Evolutionary conservation across 2,888 invertebrate species (phyloP).

Genomic region (Leptopterna dolabrata): DNA sequence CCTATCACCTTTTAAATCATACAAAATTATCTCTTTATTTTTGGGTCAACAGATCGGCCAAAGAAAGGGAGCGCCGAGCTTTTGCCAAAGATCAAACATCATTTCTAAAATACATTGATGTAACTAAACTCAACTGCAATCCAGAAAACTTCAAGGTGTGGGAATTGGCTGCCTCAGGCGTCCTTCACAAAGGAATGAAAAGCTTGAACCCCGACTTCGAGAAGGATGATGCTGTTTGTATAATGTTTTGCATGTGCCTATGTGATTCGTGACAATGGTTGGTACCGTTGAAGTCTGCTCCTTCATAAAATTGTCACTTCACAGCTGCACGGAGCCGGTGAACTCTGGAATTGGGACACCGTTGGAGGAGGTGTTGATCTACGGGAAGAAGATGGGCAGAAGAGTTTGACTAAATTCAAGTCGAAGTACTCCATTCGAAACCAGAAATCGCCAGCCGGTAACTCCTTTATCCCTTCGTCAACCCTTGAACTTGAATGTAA

Average conservation of each 20-base stretch:
- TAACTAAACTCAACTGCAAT: not conserved
- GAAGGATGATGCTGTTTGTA: not conserved
- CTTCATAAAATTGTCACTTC: not conserved
- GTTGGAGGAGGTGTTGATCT: not conserved
- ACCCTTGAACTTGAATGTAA: not conserved
- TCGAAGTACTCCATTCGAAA: not conserved
- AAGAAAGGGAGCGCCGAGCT: not conserved
- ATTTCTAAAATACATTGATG: slow-evolving; percentile 27
- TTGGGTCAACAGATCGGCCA: not conserved
- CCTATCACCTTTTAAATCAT: too few species aligned
- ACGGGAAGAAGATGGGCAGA: not conserved
- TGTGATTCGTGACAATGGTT: too few species aligned
- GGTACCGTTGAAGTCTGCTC: too few species aligned
- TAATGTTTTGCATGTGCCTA: not conserved
- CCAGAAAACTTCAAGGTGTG: slow-evolving; percentile 22
- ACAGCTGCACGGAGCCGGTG: not conserved
- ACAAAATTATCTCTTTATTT: too few species aligned
- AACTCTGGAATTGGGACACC: slow-evolving; percentile 1
- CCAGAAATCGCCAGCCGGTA: not conserved
- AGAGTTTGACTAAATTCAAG: not conserved
- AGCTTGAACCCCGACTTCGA: not conserved
- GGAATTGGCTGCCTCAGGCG: slow-evolving; percentile 6
- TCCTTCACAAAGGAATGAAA: not conserved
- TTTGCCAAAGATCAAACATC: not conserved
- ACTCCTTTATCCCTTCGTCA: not conserved